Evolutionary conservation across 1,140 invertebrate species (phyloP), one percentile per base, ranked within the genome.

Genomic region (Bombus haemorrhoidalis): DNA sequence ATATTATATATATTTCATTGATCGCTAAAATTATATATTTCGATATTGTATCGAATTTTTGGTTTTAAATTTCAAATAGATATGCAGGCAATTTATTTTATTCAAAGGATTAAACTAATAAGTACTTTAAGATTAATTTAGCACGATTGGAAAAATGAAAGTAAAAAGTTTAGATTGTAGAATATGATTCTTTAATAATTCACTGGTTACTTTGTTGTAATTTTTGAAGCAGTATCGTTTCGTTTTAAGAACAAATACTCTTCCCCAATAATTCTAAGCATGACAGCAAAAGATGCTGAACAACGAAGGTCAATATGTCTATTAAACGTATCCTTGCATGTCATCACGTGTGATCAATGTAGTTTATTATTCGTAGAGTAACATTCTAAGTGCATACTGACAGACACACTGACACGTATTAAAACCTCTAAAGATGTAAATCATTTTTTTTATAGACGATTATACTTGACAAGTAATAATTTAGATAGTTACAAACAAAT

Each of bases 281-380:
- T 37, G 57, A 32, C 41, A 71, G 84, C 59, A 68, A 78, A 80
- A 34, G 71, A 87, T 78, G 39, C 41, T 90, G 74, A 81, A 81
- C 43, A 43, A 62, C 25, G 88, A 91, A 92, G 89, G 89, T 37
- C 85, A 53, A 39, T 53, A 43, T 34, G 68, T 32, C 59, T 81
- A 66, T 72, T 57, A 78, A 59, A 80, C 37, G 59, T 72, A 93
- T 93, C 91, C 92, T 94, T 91, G 91, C 92, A 91, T 93, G 91
- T 93, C 72, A 89, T 93, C 93, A 94, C 93, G 93, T 87, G 77
- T 90, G 84, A 90, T 75, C 88, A 81, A 91, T 85, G 87, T 87
- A 91, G 89, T 92, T 92, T 89, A 47, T 91, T 90, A 92, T 90
- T 89, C 89, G 71, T 62, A 69, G 78, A 90, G 82, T 82, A 91